Base-by-base conservation (phyloP, 1,140 invertebrate species). In the Radopholus similis region DNA sequence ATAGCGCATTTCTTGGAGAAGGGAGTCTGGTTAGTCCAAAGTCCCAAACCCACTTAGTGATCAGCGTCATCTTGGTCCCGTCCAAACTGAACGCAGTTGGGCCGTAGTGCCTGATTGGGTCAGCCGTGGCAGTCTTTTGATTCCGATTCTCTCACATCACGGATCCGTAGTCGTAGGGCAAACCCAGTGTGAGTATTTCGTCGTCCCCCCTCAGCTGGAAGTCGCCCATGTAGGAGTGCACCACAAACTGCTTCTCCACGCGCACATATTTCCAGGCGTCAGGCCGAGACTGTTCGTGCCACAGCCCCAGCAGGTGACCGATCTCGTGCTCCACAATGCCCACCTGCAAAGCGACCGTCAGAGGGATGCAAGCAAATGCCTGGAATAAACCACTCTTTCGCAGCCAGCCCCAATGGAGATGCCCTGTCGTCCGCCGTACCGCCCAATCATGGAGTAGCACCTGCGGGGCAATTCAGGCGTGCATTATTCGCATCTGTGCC, bases 251-350 rank as follows among this genome's bases (percentile, higher is more conserved):
- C 49, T 79, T 82, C 6, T 83, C 66, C 18, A 78, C 57, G 60
- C 73, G 68, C 18, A 82, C 64, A 70, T 72, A 83, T 38, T 76
- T 51, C 23, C 74, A 70, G 2, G 83, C 80, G 51, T 83, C 82
- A 4, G 83, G 80, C 34, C 82, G 71, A 37, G 83, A 83, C 64
- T 86, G 85, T 65, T 86, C 84, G 68, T 86, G 85, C 79, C 77
- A 80, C 26, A 80, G 66, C n/a, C 70, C 85, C 21, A 86, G 72
- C 0, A 83, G 80, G 70, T 86, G 85, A 5, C 84, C 85, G n/a
- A 86, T 79, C 70, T 86, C 85, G 67, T 86, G 85, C 54, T 80
- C 73, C 49, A 81, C 76, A 23, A 83, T 67, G 30, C 79, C 79
- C 23, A 73, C 40, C 75, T 77, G 37, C 62, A 81, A 71, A 8